Evolutionary conservation across 2,888 invertebrate genomes (phyloP), one percentile per base, ranked within the genome.

Genomic region (Mesoligia furuncula): DNA sequence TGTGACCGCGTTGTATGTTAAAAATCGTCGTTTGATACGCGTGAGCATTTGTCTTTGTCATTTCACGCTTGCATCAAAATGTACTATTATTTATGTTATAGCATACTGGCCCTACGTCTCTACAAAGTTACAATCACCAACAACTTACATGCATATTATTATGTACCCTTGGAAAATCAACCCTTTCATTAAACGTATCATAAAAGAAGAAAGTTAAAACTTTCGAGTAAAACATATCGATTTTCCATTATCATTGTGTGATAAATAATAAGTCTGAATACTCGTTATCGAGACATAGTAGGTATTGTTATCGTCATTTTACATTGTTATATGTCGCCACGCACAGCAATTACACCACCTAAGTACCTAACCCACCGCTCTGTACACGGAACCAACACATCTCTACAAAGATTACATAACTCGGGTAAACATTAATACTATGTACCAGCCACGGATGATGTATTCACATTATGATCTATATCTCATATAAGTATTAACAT

Each of bases 391-490:
- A 89, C 88, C 77, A 79, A 85, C 77, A 80, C 85, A 86, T 85
- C 88, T 85, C 79, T 70, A 85, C 86, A 79, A 84, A 85, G 80
- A 87, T 91, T 91, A 90, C 89, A 89, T 91, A 92, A 90, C 76
- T 85, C 75, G 78, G 67, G 83, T 87, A 90, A 90, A 90, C 86
- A 88, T 85, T 81, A 79, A 79, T 78, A 76, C 83, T 80, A 87
- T 72, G 83, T 77, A 85, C 86, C 83, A 85, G 82, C 84, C 87
- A 85, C 85, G 86, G 81, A 86, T 84, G 79, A 80, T 79, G 84
- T 79, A 84, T 84, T 65, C 75, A 67, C 74, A 85, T 70, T 64
- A 70, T 81, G 79, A 69, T 36, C n/a, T 36, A 36, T n/a, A 36
- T 51, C 36, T 73, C 72, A 45, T 42, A 70, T 75, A 48, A 48